phyloP scores from a whole-genome alignment of 2,113 vertebrate genomes.

The Planiliza haematocheilus region DNA sequence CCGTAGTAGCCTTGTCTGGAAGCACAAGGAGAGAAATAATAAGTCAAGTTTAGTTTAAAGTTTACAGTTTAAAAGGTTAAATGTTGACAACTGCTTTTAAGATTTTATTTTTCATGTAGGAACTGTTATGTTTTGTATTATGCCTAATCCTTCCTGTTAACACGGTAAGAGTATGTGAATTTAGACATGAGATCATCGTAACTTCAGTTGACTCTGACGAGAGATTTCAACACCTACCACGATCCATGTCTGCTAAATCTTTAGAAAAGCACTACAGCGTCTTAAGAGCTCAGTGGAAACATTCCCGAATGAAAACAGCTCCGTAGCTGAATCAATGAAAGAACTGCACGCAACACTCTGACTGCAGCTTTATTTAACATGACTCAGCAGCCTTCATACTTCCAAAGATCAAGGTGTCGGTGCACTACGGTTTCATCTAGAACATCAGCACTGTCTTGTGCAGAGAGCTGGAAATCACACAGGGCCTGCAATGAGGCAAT shows the following conservation, averaged over 20 bases:
- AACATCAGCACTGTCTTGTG: not conserved
- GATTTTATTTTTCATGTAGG: not conserved
- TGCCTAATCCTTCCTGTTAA: too few species aligned
- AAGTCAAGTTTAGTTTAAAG: not conserved
- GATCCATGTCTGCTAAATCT: too few species aligned
- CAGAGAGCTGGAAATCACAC: conserved; percentile 13
- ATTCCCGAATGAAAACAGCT: not conserved
- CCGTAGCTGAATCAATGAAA: fast-evolving
- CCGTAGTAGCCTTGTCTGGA: conserved; percentile 92
- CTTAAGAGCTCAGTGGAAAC: too few species aligned
- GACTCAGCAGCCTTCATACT: conserved; percentile 7
- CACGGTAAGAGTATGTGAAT: too few species aligned
- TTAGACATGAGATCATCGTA: too few species aligned
- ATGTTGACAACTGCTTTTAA: too few species aligned
- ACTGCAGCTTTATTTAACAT: conserved; percentile 1
- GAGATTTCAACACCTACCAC: too few species aligned
- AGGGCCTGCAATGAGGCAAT: conserved; percentile 14
- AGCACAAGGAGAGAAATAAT: not conserved
- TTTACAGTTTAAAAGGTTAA: not conserved
- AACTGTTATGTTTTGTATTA: too few species aligned
- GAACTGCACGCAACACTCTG: too few species aligned
- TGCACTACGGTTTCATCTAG: too few species aligned
- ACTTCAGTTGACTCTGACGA: too few species aligned
- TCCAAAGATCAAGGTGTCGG: conserved; percentile 16
- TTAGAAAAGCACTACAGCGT: too few species aligned